Base-by-base conservation (phyloP, 2,888 invertebrate species). In the Blera fallax region DNA sequence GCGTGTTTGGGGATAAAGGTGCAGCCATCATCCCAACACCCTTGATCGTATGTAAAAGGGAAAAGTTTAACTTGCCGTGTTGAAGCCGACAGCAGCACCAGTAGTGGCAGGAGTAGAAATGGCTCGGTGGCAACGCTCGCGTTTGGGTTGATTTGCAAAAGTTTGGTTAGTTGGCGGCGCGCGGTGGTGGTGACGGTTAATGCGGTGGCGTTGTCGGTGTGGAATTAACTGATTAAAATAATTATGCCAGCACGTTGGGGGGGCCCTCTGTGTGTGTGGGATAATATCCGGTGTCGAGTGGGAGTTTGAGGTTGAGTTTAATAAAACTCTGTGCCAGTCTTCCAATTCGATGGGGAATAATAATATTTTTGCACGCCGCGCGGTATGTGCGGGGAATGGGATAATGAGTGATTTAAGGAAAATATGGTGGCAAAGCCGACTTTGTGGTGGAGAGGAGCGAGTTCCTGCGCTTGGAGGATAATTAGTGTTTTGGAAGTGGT, bases 141-240 rank as follows among this genome's bases (percentile, higher is more conserved):
- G 52, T 83, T 73, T 29, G 73, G 84, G 79, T 79, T 84, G 84
- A 84, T 84, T 79, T 80, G 79, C 84, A 80, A 84, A 84, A 84
- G 84, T 84, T 84, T 79, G 79, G 84, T 84, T 80, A 80, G 84
- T 84, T 84, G 54, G 70, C 50, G 81, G 76, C 34, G 56, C 52
- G 40, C 29, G 50, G 40, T 62, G 78, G 65, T 48, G 52, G 72
- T 32, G 67, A 69, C 58, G 84, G 84, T 84, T 84, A 84, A 84
- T 84, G 84, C 80, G 84, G 84, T 79, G 84, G 79, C 84, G 74
- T 84, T 74, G 79, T 80, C 84, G 84, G 84, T 84, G 79, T 84
- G 84, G 84, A 84, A 84, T 84, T 84, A 84, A 84, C 84, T 84
- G 84, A 84, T 84, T 84, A 84, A 84, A 84, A 84, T 84, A 84